phyloP scores from a whole-genome alignment of 2,888 invertebrate species.

The Mongoloraphidia duomilia region DNA sequence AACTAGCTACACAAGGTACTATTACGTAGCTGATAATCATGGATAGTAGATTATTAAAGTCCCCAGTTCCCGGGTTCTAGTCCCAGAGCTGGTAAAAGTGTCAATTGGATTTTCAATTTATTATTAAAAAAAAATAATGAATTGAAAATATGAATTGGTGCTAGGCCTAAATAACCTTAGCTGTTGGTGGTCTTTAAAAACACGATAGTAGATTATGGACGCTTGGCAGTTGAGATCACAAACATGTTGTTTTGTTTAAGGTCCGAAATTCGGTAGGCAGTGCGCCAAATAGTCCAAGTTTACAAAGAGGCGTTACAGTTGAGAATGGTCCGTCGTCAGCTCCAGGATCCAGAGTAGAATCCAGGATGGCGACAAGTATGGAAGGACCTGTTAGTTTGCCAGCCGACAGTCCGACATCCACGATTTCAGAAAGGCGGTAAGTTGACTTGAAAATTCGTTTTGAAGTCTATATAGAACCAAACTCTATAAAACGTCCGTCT shows the following conservation, averaged over 20 bases:
- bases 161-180: too few relatives aligned
- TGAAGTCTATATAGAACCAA: not conserved
- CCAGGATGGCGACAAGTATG: conserved; percentile 42
- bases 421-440: conserved; percentile 14
- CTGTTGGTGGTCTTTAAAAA: too few relatives aligned
- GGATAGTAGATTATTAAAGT: too few relatives aligned
- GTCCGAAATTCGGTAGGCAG: conserved; percentile 42
- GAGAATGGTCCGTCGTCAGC: conserved; percentile 26
- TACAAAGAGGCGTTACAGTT: conserved; percentile 17
- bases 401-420: conserved; percentile 18
- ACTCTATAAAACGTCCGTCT: not conserved
- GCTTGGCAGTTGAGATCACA: too few relatives aligned
- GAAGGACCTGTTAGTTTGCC: conserved; percentile 43
- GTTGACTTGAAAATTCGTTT: not conserved
- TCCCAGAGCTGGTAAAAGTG: too few relatives aligned
- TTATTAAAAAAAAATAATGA: too few relatives aligned
- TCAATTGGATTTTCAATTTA: too few relatives aligned
- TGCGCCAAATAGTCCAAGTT: conserved; percentile 39
- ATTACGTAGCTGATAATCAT: too few relatives aligned
- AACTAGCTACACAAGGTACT: too few relatives aligned
- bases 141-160: too few relatives aligned
- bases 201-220: too few relatives aligned
- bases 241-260: not conserved
- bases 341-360: conserved; percentile 36
- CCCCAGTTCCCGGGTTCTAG: too few relatives aligned